Conservation (phyloP, 64 coral and sea anemone species). For the Porites lutea region DNA sequence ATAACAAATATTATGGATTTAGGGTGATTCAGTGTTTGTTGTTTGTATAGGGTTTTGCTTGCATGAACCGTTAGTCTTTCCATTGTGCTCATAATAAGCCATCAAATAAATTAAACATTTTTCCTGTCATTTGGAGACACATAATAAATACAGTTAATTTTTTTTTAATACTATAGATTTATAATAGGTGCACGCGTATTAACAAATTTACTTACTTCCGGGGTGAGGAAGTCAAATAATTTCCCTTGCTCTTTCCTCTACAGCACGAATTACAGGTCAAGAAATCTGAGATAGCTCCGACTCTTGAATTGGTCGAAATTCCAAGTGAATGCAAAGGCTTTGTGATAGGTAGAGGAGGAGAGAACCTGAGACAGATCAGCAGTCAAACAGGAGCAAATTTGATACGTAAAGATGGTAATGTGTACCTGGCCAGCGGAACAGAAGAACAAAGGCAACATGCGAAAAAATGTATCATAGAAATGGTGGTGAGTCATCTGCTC, state of each 20-base stretch:
- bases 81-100: too few relatives aligned
- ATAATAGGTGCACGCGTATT: too few relatives aligned
- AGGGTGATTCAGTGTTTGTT: too few relatives aligned
- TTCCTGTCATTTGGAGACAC: too few relatives aligned
- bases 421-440: not conserved
- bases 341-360: not conserved
- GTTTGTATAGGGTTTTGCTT: too few relatives aligned
- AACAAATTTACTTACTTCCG: too few relatives aligned
- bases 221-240: too few relatives aligned
- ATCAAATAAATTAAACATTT: too few relatives aligned
- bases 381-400: not conserved
- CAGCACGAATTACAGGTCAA: not conserved
- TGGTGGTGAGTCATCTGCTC: not conserved
- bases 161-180: too few relatives aligned
- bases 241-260: not conserved
- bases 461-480: not conserved
- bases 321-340: slow-evolving; percentile 1
- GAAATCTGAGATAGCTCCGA: not conserved
- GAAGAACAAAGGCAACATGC: not conserved
- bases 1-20: too few relatives aligned
- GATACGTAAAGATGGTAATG: not conserved
- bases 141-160: too few relatives aligned
- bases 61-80: too few relatives aligned
- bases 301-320: not conserved
- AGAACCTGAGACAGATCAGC: not conserved